phyloP scores from a whole-genome alignment of 2,888 invertebrate genomes.

The Urechis unicinctus region DNA sequence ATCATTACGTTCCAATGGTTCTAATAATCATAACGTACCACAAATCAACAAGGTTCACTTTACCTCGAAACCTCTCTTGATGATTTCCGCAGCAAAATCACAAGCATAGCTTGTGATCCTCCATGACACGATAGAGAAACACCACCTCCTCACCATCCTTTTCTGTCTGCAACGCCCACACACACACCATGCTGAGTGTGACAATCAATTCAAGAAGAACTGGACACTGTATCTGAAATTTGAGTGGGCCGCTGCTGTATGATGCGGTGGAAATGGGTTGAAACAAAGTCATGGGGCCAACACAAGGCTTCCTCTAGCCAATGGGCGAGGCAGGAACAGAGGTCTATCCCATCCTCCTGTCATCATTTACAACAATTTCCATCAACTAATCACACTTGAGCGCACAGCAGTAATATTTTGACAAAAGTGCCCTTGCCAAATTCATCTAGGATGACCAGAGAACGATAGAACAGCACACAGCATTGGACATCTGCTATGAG shows the following conservation, averaged over 20 bases:
- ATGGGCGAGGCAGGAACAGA: slow-evolving; percentile 64
- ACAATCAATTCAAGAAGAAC: background rate
- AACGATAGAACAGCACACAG: slow-evolving; percentile 64
- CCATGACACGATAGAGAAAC: slow-evolving; percentile 62
- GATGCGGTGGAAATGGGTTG: slow-evolving; percentile 72
- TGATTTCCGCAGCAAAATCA: slow-evolving; percentile 58
- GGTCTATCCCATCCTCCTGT: slow-evolving; percentile 67
- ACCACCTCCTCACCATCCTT: slow-evolving; percentile 58
- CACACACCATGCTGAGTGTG: background rate
- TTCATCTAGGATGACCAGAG: slow-evolving; percentile 79
- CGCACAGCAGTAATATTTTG: too few relatives aligned
- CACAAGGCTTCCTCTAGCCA: slow-evolving; percentile 58
- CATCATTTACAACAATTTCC: slow-evolving; percentile 1
- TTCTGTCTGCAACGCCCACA: slow-evolving; percentile 60
- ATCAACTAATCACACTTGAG: slow-evolving; percentile 46
- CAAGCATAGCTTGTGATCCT: slow-evolving; percentile 66
- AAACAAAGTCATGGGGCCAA: slow-evolving; percentile 70
- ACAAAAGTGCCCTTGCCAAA: slow-evolving; percentile 87
- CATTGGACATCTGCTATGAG: slow-evolving; percentile 66
- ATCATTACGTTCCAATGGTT: too few relatives aligned
- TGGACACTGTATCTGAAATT: slow-evolving; percentile 56
- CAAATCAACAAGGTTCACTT: background rate
- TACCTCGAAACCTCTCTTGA: slow-evolving; percentile 55
- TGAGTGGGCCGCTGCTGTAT: slow-evolving; percentile 53
- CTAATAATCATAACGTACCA: background rate